A percentile compares a stretch with the other conserved stretches of the same genome.
These are phyloP conservation scores for Malurus leucopterus DNA, from an alignment of 2,797 vertebrate species.

Conservation along the genomic window DNA sequence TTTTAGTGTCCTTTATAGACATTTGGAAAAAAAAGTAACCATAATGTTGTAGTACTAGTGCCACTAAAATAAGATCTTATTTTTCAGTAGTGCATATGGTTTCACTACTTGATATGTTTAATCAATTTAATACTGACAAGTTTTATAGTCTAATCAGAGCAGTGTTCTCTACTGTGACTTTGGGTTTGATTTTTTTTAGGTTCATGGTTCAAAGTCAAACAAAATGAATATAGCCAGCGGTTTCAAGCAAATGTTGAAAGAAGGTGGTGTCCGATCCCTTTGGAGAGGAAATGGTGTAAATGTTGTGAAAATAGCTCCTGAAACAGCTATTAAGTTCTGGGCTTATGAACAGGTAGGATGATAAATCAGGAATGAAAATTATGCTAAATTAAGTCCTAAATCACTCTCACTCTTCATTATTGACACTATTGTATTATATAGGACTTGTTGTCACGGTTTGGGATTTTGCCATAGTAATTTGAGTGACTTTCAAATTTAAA, in stretches of 20 bases:
- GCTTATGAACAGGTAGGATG: conserved; percentile 88
- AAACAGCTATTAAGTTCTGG: conserved; percentile 94
- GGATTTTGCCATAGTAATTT: neutral
- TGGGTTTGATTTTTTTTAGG: conserved; percentile 66
- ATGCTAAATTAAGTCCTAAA: neutral
- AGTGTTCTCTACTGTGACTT: neutral
- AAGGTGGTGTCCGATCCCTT: conserved; percentile 85
- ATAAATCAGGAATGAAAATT: neutral
- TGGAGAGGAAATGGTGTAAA: conserved; percentile 94
- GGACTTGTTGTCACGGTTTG: neutral
- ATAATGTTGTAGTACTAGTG: neutral
- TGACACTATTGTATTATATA: neutral
- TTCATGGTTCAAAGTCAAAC: conserved; percentile 85
- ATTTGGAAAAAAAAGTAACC: neutral
- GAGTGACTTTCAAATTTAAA: neutral
- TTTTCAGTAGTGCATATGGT: neutral
- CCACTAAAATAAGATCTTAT: neutral
- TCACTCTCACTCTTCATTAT: neutral
- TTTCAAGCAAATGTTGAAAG: conserved; percentile 90
- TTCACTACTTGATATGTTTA: neutral
- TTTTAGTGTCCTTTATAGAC: neutral
- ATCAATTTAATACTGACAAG: neutral
- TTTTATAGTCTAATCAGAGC: neutral
- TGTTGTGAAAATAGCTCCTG: conserved; percentile 92
- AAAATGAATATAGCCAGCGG: conserved; percentile 85